These are phyloP conservation scores for Siniperca obscura DNA, from an alignment of 2,797 vertebrate genomes.

Conservation along the genomic window DNA sequence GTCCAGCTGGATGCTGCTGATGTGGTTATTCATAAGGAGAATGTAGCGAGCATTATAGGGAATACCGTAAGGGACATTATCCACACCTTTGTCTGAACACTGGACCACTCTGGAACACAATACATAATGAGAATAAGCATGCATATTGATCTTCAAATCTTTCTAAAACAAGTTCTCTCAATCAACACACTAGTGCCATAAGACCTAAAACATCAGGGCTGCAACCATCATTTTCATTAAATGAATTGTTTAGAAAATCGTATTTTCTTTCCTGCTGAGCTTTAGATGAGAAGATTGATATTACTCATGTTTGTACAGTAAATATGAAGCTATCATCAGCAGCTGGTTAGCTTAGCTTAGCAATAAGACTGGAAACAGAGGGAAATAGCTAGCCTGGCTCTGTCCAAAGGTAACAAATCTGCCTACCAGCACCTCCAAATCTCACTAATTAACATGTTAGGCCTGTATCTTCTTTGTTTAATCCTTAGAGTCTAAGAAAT, in stretches of 20 bases:
- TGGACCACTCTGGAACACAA: constrained; percentile 80
- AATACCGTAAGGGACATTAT: constrained; percentile 79
- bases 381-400: background rate
- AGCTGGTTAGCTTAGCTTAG: constrained; percentile 4
- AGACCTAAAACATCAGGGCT: background rate
- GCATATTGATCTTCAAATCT: background rate
- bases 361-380: background rate
- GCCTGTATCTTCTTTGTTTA: too few relatives aligned
- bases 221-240: background rate
- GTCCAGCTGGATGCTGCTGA: constrained; percentile 74
- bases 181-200: background rate
- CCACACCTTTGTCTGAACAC: constrained; percentile 83
- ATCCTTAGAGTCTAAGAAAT: too few relatives aligned
- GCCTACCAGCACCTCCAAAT: background rate
- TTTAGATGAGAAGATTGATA: too few relatives aligned
- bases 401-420: background rate
- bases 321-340: background rate
- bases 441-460: too few relatives aligned
- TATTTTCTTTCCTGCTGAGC: too few relatives aligned
- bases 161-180: background rate
- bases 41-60: constrained; percentile 80
- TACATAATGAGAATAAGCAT: constrained; percentile 8
- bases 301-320: too few relatives aligned
- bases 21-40: constrained; percentile 82
- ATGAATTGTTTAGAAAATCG: background rate